phyloP scores from a whole-genome alignment of 2,113 vertebrate species.

The Xiphorhynchus elegans region DNA sequence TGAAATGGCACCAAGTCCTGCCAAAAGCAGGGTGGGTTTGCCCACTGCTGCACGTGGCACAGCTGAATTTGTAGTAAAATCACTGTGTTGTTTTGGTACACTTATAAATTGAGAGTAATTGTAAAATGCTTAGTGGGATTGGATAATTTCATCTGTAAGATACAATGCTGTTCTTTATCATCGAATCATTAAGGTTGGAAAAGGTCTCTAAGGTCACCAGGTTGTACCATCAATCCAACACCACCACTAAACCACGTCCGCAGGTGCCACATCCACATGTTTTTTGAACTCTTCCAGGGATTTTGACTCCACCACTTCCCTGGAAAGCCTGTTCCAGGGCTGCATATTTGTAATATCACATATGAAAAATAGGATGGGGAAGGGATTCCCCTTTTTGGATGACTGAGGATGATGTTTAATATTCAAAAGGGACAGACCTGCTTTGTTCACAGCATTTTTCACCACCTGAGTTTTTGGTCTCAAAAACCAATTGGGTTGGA shows the following conservation, averaged over 20 bases:
- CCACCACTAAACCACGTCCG: no score
- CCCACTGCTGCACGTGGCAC: background rate
- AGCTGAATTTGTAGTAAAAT: background rate
- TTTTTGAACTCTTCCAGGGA: background rate
- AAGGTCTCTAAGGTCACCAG: background rate
- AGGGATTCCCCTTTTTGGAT: background rate
- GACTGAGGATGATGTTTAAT: background rate
- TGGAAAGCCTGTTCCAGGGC: background rate
- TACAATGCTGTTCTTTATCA: accelerated
- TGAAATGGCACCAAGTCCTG: background rate
- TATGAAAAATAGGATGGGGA: accelerated
- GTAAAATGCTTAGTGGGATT: background rate
- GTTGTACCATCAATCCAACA: background rate
- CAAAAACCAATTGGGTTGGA: background rate
- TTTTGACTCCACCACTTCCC: background rate
- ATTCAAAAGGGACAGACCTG: background rate
- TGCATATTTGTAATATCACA: background rate
- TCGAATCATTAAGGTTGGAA: accelerated
- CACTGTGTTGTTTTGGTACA: background rate
- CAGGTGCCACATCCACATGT: accelerated
- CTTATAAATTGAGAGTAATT: background rate
- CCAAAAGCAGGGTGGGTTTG: background rate
- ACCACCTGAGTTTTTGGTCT: background rate
- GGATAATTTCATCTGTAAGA: background rate
- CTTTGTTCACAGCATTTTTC: background rate